Evolutionary conservation across 2,113 vertebrate species (phyloP).

Genomic region (Scomber colias): DNA sequence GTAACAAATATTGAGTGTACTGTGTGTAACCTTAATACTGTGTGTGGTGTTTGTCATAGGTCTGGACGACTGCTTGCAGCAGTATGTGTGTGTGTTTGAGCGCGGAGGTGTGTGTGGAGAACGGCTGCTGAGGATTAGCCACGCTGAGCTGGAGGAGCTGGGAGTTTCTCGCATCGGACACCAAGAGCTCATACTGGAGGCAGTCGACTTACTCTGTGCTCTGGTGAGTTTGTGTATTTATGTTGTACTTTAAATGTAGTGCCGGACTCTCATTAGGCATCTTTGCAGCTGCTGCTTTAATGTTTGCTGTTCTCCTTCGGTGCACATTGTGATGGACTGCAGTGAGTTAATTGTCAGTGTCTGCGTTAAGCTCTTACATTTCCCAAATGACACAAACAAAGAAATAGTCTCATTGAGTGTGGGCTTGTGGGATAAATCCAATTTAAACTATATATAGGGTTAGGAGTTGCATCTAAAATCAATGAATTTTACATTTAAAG

Average conservation of each 20-base stretch:
- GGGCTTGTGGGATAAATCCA: neutral
- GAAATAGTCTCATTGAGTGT: neutral
- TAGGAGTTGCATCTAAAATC: neutral
- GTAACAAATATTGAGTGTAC: neutral
- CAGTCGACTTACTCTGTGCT: constrained; percentile 95
- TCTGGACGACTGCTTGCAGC: constrained; percentile 96
- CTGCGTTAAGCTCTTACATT: neutral
- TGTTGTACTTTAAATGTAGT: neutral
- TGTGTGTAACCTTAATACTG: neutral
- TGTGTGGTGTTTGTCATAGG: constrained; percentile 82
- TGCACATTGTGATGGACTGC: constrained; percentile 5
- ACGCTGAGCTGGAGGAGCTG: constrained; percentile 96
- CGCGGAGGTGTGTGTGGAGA: constrained; percentile 95
- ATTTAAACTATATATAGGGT: neutral
- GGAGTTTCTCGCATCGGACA: constrained; percentile 97
- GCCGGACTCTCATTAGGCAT: constrained; percentile 21
- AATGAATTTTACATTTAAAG: too few relatives aligned
- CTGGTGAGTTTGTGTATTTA: constrained; percentile 86
- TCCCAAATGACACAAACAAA: neutral
- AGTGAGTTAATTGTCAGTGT: constrained; percentile 5
- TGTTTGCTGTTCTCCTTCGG: constrained; percentile 1
- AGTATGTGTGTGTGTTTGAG: constrained; percentile 98
- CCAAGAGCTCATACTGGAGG: constrained; percentile 97
- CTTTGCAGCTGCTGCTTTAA: constrained; percentile 15
- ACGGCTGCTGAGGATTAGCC: constrained; percentile 95